These are phyloP conservation scores for Amblyjoppa fuscipennis DNA, from an alignment of 2,888 invertebrate genomes.

Conservation along the genomic window DNA sequence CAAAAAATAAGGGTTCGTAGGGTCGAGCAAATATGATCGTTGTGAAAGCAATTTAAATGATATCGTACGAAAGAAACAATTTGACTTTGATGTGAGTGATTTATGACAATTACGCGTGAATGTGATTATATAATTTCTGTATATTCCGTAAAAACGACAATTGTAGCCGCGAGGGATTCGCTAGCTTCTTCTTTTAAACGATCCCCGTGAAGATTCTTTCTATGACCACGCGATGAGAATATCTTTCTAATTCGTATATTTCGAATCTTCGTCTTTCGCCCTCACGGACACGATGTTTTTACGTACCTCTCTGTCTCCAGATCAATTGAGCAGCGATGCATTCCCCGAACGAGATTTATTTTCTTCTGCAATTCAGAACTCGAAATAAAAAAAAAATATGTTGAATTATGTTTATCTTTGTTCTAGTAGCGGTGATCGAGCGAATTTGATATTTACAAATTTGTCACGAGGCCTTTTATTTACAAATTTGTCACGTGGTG, in stretches of 20 bases:
- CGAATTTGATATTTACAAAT: slow-evolving; percentile 16
- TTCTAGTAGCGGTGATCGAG: not conserved
- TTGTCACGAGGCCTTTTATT: not conserved
- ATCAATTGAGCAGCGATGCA: slow-evolving; percentile 12
- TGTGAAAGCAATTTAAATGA: slow-evolving; percentile 20
- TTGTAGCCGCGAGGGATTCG: slow-evolving; percentile 9
- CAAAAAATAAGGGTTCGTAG: slow-evolving; percentile 86
- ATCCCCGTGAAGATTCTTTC: slow-evolving; percentile 11
- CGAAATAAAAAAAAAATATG: not conserved
- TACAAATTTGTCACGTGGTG: not conserved
- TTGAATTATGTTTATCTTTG: not conserved
- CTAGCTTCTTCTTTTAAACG: slow-evolving; percentile 12
- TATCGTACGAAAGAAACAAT: slow-evolving; percentile 40
- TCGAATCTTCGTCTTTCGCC: slow-evolving; percentile 7
- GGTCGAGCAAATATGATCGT: not conserved
- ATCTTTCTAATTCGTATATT: slow-evolving; percentile 30
- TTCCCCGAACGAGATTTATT: slow-evolving; percentile 8
- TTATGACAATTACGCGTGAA: slow-evolving; percentile 52
- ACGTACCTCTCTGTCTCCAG: slow-evolving; percentile 14
- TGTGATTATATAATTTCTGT: slow-evolving; percentile 35
- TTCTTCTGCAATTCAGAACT: not conserved
- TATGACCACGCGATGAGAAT: not conserved
- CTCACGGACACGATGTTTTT: slow-evolving; percentile 18
- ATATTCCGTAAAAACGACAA: slow-evolving; percentile 26
- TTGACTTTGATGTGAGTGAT: slow-evolving; percentile 50